Evolutionary conservation across 2,888 invertebrate genomes (phyloP), one percentile per base, ranked within the genome.

Genomic region (Heliconius charithonia): DNA sequence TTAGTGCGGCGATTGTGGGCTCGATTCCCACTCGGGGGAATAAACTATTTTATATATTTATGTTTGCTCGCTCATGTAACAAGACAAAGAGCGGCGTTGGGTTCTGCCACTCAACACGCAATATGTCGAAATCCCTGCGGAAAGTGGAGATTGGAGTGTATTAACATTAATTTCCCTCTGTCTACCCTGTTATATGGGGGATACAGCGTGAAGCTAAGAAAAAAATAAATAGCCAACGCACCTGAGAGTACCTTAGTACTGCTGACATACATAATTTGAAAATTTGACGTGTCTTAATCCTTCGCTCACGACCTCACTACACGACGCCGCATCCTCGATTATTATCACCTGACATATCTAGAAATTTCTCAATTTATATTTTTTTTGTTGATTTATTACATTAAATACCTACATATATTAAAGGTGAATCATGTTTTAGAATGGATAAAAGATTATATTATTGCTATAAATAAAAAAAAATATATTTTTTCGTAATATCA

Each of bases 311-410:
- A 72, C 59, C 59, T 3, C 32, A 29, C 59, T 69, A 7, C 32
- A 59, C 59, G 59, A 16, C n/a, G 72, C 72, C 72, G 59, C 59
- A 72, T 72, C 72, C 72, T 32, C 59, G 32, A 37, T 72, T 59
- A 25, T 59, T 72, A 72, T 72, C 72, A 59, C 29, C 32, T 72
- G 32, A 59, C 72, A 32, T 59, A 32, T 72, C 72, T 59, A 32
- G 56, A 71, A 51, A 56, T 71, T 71, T 71, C 51, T 56, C 29
- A 13, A 51, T 29, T 16, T 22, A 27, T 71, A n/a, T 59, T 16
- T 32, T 59, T 22, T 59, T 71, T 56, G 6, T 32, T 51, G 6
- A 56, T 22, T 22, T 29, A 56, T 12, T 13, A 29, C 13, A 9
- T 19, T 19, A 51, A 51, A 4, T 16, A 13, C 13, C 12, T 32